Percentiles rank a stretch among this genome's conserved stretches.
phyloP scores from a whole-genome alignment of 2,113 vertebrate genomes.

The Pandion haliaetus region DNA sequence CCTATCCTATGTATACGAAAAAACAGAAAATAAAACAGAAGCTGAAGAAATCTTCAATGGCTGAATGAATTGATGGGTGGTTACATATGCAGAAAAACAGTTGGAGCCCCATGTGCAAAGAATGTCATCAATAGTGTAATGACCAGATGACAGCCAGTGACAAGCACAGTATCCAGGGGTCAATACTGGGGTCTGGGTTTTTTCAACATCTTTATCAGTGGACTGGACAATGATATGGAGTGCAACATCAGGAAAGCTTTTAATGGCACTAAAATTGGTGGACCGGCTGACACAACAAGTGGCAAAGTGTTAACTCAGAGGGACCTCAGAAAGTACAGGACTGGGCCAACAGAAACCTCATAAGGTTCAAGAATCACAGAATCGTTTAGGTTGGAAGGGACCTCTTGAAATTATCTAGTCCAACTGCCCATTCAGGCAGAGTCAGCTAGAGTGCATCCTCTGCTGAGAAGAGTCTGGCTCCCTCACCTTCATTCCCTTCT shows the following conservation, averaged over 20 bases:
- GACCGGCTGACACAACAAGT: background rate
- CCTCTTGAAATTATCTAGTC: background rate
- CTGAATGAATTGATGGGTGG: background rate
- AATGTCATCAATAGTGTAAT: background rate
- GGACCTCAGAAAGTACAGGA: background rate
- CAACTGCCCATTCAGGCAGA: background rate
- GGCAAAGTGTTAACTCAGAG: background rate
- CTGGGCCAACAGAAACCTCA: background rate
- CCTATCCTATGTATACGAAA: background rate
- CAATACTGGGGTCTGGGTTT: background rate
- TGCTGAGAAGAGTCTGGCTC: background rate
- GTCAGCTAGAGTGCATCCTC: background rate
- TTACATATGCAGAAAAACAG: background rate
- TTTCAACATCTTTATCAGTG: background rate
- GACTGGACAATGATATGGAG: background rate
- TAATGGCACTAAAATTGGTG: background rate
- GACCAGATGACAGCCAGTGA: background rate
- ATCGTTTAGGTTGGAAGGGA: background rate
- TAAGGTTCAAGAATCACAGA: background rate
- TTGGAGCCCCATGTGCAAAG: background rate
- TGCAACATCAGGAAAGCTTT: background rate
- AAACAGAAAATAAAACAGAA: background rate
- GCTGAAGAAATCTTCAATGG: background rate
- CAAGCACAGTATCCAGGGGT: background rate
- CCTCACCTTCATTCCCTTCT: background rate